Conservation (phyloP, 2,113 vertebrate genomes). For the Otolemur garnettii region DNA sequence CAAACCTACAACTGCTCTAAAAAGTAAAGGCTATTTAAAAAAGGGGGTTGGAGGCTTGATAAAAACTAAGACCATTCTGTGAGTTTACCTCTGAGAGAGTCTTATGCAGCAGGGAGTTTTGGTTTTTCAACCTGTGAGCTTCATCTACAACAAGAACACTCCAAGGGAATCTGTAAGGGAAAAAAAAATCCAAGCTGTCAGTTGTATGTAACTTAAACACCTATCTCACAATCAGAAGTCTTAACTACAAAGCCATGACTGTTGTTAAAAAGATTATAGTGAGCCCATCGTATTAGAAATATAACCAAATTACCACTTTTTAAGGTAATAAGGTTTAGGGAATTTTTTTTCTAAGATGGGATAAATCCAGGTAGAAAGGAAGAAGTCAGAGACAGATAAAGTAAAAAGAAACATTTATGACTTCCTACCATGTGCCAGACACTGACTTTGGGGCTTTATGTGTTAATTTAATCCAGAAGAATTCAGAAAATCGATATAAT, state of each 20-base stretch:
- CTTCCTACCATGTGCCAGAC: background rate
- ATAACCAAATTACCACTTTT: background rate
- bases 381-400: background rate
- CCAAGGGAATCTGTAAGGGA: conserved; percentile 86
- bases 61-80: background rate
- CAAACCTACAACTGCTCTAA: background rate
- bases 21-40: background rate
- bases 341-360: background rate
- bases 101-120: conserved; percentile 92
- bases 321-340: background rate
- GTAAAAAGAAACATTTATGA: conserved; percentile 19
- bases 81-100: conserved; percentile 91
- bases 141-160: conserved; percentile 94
- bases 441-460: background rate
- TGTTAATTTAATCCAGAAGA: background rate
- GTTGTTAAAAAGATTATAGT: background rate
- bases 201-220: background rate
- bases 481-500: background rate
- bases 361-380: background rate
- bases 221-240: background rate
- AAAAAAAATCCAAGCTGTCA: conserved; percentile 56
- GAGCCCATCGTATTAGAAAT: background rate
- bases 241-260: background rate
- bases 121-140: conserved; percentile 96
- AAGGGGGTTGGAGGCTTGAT: background rate